Evolutionary conservation across 2,797 vertebrate genomes (phyloP), one percentile per base, ranked within the genome.

Genomic region (Gouania willdenowi): DNA sequence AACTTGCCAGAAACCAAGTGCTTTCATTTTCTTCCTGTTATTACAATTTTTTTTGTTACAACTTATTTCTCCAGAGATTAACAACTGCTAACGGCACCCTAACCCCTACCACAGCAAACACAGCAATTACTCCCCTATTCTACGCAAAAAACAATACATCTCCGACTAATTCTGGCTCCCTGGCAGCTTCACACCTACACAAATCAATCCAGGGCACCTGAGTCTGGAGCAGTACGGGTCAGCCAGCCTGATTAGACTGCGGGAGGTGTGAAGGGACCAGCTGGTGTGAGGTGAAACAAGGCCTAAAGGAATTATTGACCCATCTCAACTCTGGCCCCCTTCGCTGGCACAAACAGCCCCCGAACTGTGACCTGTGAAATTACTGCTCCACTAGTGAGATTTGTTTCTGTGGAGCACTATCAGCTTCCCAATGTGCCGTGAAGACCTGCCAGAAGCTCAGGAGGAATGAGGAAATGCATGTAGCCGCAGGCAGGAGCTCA

Each of bases 341-440:
- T n/a, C 19, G 8, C 40, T 57, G 27, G 18, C 60, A 41, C 54
- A 75, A 33, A 58, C 75, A 67, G 71, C 74, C 59, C 47, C 48
- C 34, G 74, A 66, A 80, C 84, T 77, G 67, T 82, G 85, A 89
- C 87, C 86, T 85, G 83, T 87, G 80, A 88, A 89, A 89, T 86
- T 71, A 75, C 78, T 68, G 69, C 65, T 63, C 64, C 33, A 45
- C 77, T 63, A 31, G 56, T 70, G 71, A 74, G 76, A 82, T 82
- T 78, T 83, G 81, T 81, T 81, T 77, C 67, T 58, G 75, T 66
- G 73, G 77, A 58, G 77, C 74, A 82, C 78, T 77, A 81, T 80
- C 76, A 80, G 72, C 66, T 81, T 21, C 62, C 65, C 78, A 79
- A 82, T 83, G 75, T 71, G 70, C 66, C 75, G 50, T 78, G 63